A percentile compares a stretch with the other conserved stretches of the same genome.
phyloP scores from a whole-genome alignment of 2,797 vertebrate genomes.

The Sebastes minor region DNA sequence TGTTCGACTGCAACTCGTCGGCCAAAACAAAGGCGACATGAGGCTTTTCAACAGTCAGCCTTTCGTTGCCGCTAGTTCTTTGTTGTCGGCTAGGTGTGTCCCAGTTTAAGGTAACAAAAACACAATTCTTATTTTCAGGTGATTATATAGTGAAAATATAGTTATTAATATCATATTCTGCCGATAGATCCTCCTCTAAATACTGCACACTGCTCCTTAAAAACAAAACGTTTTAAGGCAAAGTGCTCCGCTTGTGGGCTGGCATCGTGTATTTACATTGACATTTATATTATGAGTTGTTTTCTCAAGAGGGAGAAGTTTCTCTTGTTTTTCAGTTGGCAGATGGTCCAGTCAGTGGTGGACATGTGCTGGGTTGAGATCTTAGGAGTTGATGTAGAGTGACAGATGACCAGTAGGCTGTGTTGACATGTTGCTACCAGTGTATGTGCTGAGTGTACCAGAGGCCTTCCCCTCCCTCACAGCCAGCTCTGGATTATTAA shows the following conservation, averaged over 20 bases:
- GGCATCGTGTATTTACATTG: neutral
- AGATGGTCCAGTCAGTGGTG: too few relatives aligned
- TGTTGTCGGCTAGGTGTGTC: too few relatives aligned
- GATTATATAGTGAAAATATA: too few relatives aligned
- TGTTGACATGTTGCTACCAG: neutral
- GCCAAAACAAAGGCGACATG: too few relatives aligned
- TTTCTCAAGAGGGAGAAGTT: neutral
- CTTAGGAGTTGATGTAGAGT: neutral
- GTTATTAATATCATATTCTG: too few relatives aligned
- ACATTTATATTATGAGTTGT: neutral
- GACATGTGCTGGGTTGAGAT: neutral
- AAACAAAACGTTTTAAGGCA: too few relatives aligned
- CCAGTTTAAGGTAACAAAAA: too few relatives aligned
- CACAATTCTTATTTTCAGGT: too few relatives aligned
- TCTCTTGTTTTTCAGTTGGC: neutral
- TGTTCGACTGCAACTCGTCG: too few relatives aligned
- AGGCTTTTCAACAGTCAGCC: accelerated
- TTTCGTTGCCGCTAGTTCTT: too few relatives aligned
- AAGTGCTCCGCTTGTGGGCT: accelerated
- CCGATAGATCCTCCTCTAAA: too few relatives aligned
- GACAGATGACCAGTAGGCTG: neutral
- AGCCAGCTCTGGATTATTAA: neutral
- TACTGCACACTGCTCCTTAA: too few relatives aligned
- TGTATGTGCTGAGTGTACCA: neutral
- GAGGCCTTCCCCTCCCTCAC: neutral